Base-by-base conservation (phyloP, 2,888 invertebrate species). In the Ophioninae sp. region DNA sequence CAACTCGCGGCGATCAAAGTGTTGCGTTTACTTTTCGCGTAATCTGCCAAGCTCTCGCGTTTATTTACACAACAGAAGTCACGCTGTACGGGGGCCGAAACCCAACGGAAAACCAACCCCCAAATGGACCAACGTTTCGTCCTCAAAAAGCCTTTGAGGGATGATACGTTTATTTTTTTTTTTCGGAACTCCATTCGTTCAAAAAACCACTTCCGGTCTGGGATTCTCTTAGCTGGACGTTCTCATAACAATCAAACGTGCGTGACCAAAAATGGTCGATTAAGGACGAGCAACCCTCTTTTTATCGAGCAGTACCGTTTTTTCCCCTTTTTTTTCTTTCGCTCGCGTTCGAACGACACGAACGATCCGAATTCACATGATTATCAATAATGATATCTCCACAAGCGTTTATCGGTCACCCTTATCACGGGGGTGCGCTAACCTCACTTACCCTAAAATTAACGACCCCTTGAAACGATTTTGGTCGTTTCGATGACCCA, bases 1-100 rank as follows among this genome's bases (percentile, higher is more conserved):
- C 73, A 76, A 81, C 81, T 76, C 74, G 13, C 50, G 59, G 20
- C 82, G 87, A 87, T 88, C 88, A 87, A 89, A 89, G 87, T 87
- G 84, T 86, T 83, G 81, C 86, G 83, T 89, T 89, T 87, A 88
- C 86, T 86, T 85, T 87, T 65, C 73, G 37, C 75, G 68, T 73
- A 79, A 70, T 70, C 75, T 79, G 75, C 61, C 3, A 3, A 59
- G 61, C 67, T 75, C 72, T 50, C 69, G 39, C 56, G 67, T 76
- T 76, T 79, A 79, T 84, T 84, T 81, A 62, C 79, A 56, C 72
- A 67, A 62, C 57, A 70, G 21, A 79, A 23, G 39, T 65, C 76
- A 79, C 76, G 72, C 79, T 50, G 76, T 81, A 79, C 72, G 79
- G 57, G 67, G 64, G 79, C 65, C 2, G 74, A 67, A 82, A 56